Evolutionary conservation across 2,888 invertebrate species (phyloP).

Genomic region (Stenurella melanura): DNA sequence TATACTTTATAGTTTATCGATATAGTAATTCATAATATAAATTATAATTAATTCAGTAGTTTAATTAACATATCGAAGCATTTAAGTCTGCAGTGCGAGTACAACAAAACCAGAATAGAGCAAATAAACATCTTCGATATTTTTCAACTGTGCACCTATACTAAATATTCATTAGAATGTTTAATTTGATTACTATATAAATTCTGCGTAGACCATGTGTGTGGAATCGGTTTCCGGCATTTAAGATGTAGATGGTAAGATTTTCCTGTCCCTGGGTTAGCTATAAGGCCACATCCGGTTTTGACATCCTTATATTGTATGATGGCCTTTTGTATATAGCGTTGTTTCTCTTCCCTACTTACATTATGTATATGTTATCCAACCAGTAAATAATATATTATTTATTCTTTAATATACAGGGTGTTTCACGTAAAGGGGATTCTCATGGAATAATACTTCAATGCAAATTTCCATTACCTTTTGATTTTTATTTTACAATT

Average conservation of each 20-base stretch:
- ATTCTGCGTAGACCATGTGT: slow-evolving; percentile 35
- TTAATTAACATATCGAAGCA: too few relatives aligned
- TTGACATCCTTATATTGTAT: slow-evolving; percentile 55
- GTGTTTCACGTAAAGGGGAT: background rate
- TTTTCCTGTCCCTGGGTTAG: slow-evolving; percentile 54
- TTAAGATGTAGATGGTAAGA: slow-evolving; percentile 57
- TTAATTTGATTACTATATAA: slow-evolving; percentile 17
- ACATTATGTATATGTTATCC: background rate
- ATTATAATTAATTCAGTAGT: too few relatives aligned
- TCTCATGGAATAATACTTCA: too few relatives aligned
- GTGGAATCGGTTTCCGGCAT: slow-evolving; percentile 55
- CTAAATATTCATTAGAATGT: slow-evolving; percentile 24
- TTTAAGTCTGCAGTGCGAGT: too few relatives aligned
- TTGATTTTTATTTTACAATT: too few relatives aligned
- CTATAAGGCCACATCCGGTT: slow-evolving; percentile 59
- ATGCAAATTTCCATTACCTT: too few relatives aligned
- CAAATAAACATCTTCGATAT: background rate
- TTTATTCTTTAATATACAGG: background rate
- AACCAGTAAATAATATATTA: background rate
- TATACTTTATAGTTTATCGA: too few relatives aligned
- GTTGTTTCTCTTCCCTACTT: slow-evolving; percentile 11
- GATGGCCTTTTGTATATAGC: slow-evolving; percentile 47
- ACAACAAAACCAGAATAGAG: too few relatives aligned
- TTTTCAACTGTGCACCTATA: slow-evolving; percentile 17
- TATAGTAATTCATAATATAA: too few relatives aligned